Evolutionary conservation across 2,888 invertebrate genomes (phyloP).

Genomic region (Tipula unca): DNA sequence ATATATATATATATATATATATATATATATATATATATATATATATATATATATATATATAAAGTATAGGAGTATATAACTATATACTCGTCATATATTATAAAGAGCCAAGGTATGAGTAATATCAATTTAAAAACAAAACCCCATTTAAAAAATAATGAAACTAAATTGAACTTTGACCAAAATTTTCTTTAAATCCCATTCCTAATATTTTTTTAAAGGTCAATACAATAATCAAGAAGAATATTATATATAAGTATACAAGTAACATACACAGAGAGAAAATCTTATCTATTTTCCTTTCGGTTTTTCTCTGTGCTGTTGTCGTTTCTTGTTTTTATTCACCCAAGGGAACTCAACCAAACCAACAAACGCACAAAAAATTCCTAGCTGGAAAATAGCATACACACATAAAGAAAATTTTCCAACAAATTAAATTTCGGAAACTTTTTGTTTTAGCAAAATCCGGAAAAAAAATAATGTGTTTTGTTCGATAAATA

Average conservation of each 20-base stretch:
- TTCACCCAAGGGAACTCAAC: slow-evolving; percentile 8
- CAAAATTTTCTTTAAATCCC: not conserved
- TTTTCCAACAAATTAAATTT: not conserved
- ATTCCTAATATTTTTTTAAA: not conserved
- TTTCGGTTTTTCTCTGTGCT: not conserved
- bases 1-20: not conserved
- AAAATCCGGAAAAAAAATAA: not conserved
- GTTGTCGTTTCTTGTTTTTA: not conserved
- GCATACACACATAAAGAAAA: not conserved
- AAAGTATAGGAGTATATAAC: not conserved
- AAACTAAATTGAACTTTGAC: not conserved
- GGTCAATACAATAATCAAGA: not conserved
- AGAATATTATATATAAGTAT: not conserved
- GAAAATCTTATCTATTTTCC: not conserved
- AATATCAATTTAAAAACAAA: not conserved
- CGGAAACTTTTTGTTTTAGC: not conserved
- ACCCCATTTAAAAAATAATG: not conserved
- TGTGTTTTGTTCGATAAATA: not conserved
- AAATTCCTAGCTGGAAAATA: not conserved
- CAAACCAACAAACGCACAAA: not conserved
- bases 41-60: not conserved
- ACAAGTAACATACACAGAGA: not conserved
- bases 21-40: not conserved
- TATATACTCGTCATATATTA: not conserved
- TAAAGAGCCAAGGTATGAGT: not conserved